These are phyloP conservation scores for Acinonyx jubatus DNA, from an alignment of 2,113 vertebrate species.

Conservation along the genomic window DNA sequence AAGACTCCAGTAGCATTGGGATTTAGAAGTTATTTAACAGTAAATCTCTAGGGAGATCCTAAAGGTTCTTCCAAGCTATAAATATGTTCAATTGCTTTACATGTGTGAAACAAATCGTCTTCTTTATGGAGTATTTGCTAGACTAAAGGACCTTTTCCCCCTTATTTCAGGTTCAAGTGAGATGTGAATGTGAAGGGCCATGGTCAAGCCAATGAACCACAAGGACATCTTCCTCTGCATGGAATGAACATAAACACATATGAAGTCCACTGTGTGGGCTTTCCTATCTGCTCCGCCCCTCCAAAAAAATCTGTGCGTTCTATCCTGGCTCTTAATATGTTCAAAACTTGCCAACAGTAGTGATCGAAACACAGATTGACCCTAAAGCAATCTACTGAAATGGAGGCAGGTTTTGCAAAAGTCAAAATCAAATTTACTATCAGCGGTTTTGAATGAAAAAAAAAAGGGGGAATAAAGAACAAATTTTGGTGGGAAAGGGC, in stretches of 20 bases:
- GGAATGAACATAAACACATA: not conserved
- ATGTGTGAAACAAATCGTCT: constrained; percentile 47
- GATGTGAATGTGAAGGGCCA: not conserved
- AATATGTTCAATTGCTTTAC: not conserved
- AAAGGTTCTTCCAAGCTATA: constrained; percentile 21
- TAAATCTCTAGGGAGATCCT: constrained; percentile 58
- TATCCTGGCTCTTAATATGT: not conserved
- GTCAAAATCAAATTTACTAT: not conserved
- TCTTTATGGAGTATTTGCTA: not conserved
- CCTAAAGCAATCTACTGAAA: not conserved
- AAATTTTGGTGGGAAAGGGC: not conserved
- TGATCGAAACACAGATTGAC: not conserved
- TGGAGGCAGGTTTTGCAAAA: not conserved
- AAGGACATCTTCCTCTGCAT: not conserved
- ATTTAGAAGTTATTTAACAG: constrained; percentile 73
- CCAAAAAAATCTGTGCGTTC: not conserved
- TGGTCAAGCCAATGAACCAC: not conserved
- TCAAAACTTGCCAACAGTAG: not conserved
- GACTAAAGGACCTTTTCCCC: not conserved
- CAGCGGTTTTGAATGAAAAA: not conserved
- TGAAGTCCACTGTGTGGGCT: not conserved
- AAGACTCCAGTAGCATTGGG: constrained; percentile 2
- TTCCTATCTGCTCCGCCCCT: not conserved
- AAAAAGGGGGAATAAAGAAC: not conserved
- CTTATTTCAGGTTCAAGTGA: not conserved